These are phyloP conservation scores for Ellobius talpinus DNA, from an alignment of 2,113 vertebrate genomes.

Conservation along the genomic window DNA sequence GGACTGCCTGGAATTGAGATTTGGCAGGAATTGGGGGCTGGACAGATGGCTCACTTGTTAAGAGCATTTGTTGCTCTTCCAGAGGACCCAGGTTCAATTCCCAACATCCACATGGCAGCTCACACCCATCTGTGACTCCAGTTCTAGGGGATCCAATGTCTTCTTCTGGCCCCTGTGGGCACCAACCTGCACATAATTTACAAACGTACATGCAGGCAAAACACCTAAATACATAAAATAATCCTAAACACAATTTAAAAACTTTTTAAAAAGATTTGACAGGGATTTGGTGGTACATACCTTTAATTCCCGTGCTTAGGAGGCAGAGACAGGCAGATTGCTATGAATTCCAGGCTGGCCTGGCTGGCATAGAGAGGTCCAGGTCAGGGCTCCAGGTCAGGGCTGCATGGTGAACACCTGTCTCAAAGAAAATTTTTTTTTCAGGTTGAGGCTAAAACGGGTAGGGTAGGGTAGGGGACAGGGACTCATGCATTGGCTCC, in stretches of 20 bases:
- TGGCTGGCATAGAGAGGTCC: background rate
- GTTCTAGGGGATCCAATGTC: background rate
- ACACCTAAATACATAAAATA: background rate
- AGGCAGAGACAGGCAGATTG: background rate
- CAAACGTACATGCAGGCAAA: background rate
- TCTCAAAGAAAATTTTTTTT: background rate
- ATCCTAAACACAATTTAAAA: background rate
- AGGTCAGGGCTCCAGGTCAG: background rate
- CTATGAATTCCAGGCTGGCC: background rate
- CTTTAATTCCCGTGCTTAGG: background rate
- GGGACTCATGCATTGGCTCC: background rate
- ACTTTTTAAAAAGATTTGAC: background rate
- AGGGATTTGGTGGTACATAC: background rate
- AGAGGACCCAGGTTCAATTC: background rate
- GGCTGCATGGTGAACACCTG: background rate
- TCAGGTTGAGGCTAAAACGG: background rate
- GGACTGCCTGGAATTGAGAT: background rate
- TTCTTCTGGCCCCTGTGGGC: background rate
- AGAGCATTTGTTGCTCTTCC: background rate
- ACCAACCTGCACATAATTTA: background rate
- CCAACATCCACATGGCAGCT: background rate
- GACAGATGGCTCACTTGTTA: background rate
- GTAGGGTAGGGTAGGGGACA: background rate
- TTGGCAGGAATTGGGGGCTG: background rate
- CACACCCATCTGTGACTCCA: background rate